A percentile compares a stretch with the other conserved stretches of the same genome.
These are phyloP conservation scores for Amphipyra berbera DNA, from an alignment of 2,888 invertebrate species.

Conservation along the genomic window DNA sequence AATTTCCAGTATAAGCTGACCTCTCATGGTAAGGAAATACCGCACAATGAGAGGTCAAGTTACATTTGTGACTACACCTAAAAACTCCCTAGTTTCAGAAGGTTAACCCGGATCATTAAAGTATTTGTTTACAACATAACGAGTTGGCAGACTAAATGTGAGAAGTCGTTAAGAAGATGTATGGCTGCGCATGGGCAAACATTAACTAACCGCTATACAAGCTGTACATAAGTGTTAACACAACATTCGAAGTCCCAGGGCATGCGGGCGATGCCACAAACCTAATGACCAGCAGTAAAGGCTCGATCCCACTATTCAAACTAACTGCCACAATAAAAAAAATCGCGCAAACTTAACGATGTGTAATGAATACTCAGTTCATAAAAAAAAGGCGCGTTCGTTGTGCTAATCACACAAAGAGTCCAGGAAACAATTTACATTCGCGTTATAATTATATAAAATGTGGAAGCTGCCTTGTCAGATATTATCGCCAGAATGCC, in stretches of 20 bases:
- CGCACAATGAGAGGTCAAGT: too few relatives aligned
- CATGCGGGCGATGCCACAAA: conserved; percentile 29
- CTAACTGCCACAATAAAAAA: conserved; percentile 44
- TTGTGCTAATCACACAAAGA: conserved; percentile 21
- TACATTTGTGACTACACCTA: conserved; percentile 7
- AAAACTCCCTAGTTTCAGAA: conserved; percentile 18
- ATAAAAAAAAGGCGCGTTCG: conserved; percentile 21
- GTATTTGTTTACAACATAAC: conserved; percentile 56
- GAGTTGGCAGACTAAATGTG: conserved; percentile 64
- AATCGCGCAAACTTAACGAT: conserved; percentile 48
- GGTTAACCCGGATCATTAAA: conserved; percentile 22
- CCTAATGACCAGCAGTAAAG: conserved; percentile 49
- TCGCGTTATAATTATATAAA: conserved; percentile 14
- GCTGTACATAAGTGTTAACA: conserved; percentile 39
- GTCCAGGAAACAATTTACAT: conserved; percentile 37
- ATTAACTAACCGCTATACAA: conserved; percentile 50
- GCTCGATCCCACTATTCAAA: conserved; percentile 20
- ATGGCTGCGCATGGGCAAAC: conserved; percentile 61
- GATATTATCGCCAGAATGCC: conserved; percentile 3
- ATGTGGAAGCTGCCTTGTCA: conserved; percentile 18
- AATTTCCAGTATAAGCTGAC: too few relatives aligned
- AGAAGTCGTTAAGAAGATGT: conserved; percentile 73
- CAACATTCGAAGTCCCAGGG: conserved; percentile 26
- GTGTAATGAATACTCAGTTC: conserved; percentile 31
- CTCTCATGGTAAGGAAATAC: too few relatives aligned